Base-by-base conservation (phyloP, 2,888 invertebrate species). In the Nematopogon swammerdamellus region DNA sequence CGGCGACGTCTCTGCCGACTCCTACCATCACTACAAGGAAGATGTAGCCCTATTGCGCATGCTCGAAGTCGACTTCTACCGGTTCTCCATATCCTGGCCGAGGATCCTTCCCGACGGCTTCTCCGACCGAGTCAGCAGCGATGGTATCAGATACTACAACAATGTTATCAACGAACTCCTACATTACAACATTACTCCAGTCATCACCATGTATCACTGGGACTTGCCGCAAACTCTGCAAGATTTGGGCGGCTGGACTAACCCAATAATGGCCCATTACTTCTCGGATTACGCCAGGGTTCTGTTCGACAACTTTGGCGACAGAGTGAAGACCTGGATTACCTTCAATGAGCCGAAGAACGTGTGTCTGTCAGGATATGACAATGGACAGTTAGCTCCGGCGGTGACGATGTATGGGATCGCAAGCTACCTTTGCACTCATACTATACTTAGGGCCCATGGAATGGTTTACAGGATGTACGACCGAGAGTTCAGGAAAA, bases 161-260 rank as follows among this genome's bases (percentile, higher is more conserved):
- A 70, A 80, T 45, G 61, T 90, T 18, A 74, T 88, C 14, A 67
- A 83, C 47, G 83, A 81, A 57, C 67, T 89, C 2, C 52, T 71
- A 2, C 65, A 60, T 1, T 67, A 80, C 49, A 71, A 68, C n/a
- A 85, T 91, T 46, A 59, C 68, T 49, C 87, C 89, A 0, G 61
- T 85, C 51, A 79, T 85, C 3, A 86, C 86, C 0, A 71, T 87
- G 63, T 86, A 85, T 68, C 87, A 88, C 59, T 86, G 85, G 84
- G 86, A 87, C 60, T 68, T 86, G 49, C 86, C 87, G 0, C 82
- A 84, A 58, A 50, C 58, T 2, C 61, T 85, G 10, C 81, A 84
- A 68, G 80, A 84, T 46, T 63, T 85, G 4, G 86, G 87, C 0
- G 87, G 86, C 0, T 87, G 86, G 86, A 75, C 83, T 18, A 87